A percentile compares a stretch with the other conserved stretches of the same genome.
phyloP scores from a whole-genome alignment of 2,888 invertebrate genomes.

The Phyllotreta cruciferae region DNA sequence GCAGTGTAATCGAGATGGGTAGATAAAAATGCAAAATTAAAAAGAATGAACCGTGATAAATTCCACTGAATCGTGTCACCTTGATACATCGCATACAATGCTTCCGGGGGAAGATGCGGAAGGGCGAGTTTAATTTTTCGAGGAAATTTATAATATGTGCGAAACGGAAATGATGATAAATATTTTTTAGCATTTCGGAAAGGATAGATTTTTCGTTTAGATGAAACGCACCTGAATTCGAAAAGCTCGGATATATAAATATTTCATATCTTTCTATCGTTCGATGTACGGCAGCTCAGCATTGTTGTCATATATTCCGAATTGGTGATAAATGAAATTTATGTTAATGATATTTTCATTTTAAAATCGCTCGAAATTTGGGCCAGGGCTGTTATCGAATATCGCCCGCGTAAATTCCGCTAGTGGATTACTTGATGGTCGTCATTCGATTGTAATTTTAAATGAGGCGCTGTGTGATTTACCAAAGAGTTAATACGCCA shows the following conservation, averaged over 20 bases:
- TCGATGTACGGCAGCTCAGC: conserved; percentile 26
- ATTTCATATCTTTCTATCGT: conserved; percentile 36
- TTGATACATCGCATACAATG: too few relatives aligned
- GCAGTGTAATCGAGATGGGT: conserved; percentile 6
- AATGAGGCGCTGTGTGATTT: too few relatives aligned
- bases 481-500: too few relatives aligned
- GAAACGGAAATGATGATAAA: too few relatives aligned
- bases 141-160: too few relatives aligned
- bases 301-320: conserved; percentile 36
- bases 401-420: conserved; percentile 9
- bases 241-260: conserved; percentile 34
- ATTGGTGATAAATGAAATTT: conserved; percentile 41
- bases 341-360: conserved; percentile 41
- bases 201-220: background rate
- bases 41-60: too few relatives aligned
- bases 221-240: conserved; percentile 6
- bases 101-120: too few relatives aligned
- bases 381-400: conserved; percentile 21
- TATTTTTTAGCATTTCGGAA: background rate
- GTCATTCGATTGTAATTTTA: conserved; percentile 14
- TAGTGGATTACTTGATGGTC: conserved; percentile 15
- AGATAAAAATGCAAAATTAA: background rate
- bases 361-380: conserved; percentile 31
- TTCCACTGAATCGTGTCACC: too few relatives aligned
- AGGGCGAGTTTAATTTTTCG: too few relatives aligned